These are phyloP conservation scores for Chironomus riparius DNA, from an alignment of 2,888 invertebrate genomes.

Conservation along the genomic window DNA sequence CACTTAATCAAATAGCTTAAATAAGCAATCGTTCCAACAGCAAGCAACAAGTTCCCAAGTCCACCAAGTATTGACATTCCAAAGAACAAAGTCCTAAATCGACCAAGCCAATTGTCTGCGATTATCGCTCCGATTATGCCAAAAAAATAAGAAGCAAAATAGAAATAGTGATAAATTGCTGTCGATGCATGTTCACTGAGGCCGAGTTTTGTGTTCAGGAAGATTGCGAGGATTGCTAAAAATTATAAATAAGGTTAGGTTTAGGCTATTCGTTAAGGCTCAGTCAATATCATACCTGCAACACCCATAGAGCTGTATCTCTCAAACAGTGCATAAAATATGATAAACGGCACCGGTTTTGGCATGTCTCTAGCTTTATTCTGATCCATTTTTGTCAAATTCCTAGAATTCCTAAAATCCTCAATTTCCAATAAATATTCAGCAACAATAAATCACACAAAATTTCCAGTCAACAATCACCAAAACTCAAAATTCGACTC, in stretches of 20 bases:
- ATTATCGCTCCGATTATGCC: neutral
- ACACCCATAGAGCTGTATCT: neutral
- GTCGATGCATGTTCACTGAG: neutral
- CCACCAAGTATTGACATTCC: neutral
- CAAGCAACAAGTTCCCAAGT: neutral
- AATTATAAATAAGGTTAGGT: no score
- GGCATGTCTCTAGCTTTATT: neutral
- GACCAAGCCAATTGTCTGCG: neutral
- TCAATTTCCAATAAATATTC: no score
- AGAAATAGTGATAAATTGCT: neutral
- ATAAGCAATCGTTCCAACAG: neutral
- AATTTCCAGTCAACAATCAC: no score
- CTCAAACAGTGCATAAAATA: neutral
- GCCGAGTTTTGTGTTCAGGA: neutral
- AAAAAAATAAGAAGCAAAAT: neutral
- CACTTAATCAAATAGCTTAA: neutral
- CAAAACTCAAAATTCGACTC: no score
- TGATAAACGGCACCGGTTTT: neutral
- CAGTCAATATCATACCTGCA: neutral
- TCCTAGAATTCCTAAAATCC: no score
- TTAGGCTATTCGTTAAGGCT: no score
- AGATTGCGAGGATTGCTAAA: neutral
- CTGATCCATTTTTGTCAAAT: no score
- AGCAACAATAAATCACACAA: no score
- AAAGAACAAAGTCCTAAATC: neutral